Percentiles rank a stretch among this genome's conserved stretches.
Conservation (phyloP, 2,888 invertebrate species). For the Halictus quadricinctus region DNA sequence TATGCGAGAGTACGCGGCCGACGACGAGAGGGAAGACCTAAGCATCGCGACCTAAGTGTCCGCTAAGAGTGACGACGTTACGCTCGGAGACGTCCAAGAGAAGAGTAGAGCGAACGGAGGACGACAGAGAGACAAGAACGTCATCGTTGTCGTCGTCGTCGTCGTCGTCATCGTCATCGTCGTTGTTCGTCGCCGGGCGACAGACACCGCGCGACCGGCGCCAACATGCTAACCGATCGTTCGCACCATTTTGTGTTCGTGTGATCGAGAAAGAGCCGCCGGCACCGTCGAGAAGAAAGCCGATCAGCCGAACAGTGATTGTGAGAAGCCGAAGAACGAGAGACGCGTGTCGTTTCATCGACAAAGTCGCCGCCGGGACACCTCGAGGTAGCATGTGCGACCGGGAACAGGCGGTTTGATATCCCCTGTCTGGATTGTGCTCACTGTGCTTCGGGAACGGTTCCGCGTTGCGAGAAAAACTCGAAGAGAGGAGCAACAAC, state of each 20-base stretch:
- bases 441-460: constrained; percentile 25
- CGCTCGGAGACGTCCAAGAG: not conserved
- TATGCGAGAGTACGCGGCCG: constrained; percentile 15
- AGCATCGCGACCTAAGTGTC: constrained; percentile 11
- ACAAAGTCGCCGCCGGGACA: not conserved
- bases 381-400: constrained; percentile 36
- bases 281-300: not conserved
- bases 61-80: not conserved
- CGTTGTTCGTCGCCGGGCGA: not conserved
- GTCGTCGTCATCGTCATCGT: not conserved
- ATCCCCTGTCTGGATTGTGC: not conserved
- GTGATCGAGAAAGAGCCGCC: constrained; percentile 13
- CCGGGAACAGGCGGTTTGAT: constrained; percentile 11
- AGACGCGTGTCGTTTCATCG: not conserved
- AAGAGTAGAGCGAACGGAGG: not conserved
- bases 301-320: not conserved
- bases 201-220: constrained; percentile 12
- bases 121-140: too few species aligned
- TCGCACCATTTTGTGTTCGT: constrained; percentile 50
- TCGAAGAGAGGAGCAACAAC: constrained; percentile 1
- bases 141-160: not conserved
- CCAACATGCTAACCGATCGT: constrained; percentile 45
- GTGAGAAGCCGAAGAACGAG: not conserved
- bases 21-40: constrained; percentile 7
- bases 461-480: constrained; percentile 2